Evolutionary conservation across 2,113 vertebrate genomes (phyloP).

Genomic region (Rhinolophus ferrumequinum): DNA sequence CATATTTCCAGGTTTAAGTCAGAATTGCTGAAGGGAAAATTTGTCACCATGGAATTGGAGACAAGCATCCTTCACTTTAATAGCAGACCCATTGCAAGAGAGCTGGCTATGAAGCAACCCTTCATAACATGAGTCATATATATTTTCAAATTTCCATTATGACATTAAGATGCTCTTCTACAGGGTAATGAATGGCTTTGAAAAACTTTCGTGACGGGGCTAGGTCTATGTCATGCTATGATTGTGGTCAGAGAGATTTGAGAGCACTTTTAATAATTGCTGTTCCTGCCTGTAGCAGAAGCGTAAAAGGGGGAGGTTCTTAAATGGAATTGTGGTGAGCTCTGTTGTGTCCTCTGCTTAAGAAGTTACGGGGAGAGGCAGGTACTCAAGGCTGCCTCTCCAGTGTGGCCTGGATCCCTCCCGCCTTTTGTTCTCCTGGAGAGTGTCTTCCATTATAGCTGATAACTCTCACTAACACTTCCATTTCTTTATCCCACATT

Average conservation of each 20-base stretch:
- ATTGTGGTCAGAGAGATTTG: neutral
- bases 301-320: neutral
- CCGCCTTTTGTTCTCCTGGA: neutral
- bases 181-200: constrained; percentile 24
- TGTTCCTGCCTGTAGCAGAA: neutral
- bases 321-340: neutral
- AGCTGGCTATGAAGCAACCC: neutral
- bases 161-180: constrained; percentile 24
- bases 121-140: neutral
- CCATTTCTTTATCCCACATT: neutral
- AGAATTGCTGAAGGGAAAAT: neutral
- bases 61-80: neutral
- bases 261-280: constrained; percentile 36
- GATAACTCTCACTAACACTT: neutral
- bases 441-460: neutral
- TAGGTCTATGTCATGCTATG: neutral
- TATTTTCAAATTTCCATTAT: neutral
- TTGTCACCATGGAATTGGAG: neutral
- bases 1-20: neutral
- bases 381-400: neutral
- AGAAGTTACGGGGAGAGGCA: neutral
- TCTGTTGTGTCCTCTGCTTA: neutral
- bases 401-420: neutral
- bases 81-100: neutral
- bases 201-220: neutral